Conservation (phyloP, 2,113 vertebrate genomes). For the Gymnogyps californianus region DNA sequence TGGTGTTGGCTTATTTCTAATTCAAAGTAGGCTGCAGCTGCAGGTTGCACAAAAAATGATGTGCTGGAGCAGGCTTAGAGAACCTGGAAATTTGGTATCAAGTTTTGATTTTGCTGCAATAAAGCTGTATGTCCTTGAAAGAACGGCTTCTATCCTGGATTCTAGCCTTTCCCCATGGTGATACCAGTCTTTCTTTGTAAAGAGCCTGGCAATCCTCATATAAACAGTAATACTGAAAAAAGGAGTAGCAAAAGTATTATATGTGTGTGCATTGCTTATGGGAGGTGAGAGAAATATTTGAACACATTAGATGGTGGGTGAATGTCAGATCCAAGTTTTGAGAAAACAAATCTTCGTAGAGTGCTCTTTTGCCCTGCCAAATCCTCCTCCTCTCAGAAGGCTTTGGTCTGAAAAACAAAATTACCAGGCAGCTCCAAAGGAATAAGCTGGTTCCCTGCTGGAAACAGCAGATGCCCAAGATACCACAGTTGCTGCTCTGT, state of each 20-base stretch:
- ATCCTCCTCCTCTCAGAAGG: neutral
- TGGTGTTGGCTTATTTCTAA: neutral
- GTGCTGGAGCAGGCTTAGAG: neutral
- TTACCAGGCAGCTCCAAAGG: neutral
- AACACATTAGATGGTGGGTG: neutral
- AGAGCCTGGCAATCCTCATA: neutral
- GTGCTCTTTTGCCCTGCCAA: neutral
- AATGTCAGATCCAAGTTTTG: neutral
- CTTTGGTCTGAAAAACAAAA: slow-evolving; percentile 10
- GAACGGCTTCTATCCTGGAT: neutral
- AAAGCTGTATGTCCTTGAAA: neutral
- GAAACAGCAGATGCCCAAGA: slow-evolving; percentile 28
- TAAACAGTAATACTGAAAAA: neutral
- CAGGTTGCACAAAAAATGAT: neutral
- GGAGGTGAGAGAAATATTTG: neutral
- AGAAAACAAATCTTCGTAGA: neutral
- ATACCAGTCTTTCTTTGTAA: neutral
- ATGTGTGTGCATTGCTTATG: neutral
- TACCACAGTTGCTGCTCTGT: neutral
- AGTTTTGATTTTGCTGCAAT: neutral
- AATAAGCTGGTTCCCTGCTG: neutral
- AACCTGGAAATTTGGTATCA: neutral
- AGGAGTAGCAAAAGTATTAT: neutral
- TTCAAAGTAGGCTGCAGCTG: neutral
- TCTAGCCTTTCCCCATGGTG: neutral